A percentile compares a stretch with the other conserved stretches of the same genome.
phyloP scores from a whole-genome alignment of 2,888 invertebrate species.

The Cantharis rufa region DNA sequence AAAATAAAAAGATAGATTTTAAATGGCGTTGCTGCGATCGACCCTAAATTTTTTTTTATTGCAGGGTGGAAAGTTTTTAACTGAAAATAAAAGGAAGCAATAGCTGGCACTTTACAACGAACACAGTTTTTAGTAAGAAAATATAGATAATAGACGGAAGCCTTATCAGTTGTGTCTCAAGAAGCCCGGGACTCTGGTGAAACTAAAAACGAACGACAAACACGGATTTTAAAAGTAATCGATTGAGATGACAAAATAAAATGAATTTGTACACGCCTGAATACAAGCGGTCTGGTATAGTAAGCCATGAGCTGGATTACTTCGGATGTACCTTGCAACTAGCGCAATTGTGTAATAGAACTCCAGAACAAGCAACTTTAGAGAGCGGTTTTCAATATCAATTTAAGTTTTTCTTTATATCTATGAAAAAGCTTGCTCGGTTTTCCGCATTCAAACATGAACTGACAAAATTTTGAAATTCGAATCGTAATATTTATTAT shows the following conservation, averaged over 20 bases:
- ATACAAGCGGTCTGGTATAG: background rate
- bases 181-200: background rate
- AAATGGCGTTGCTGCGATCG: background rate
- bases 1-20: too few relatives aligned
- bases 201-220: background rate
- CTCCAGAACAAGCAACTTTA: background rate
- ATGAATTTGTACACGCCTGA: background rate
- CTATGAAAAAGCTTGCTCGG: too few relatives aligned
- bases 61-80: background rate
- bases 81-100: background rate
- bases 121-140: background rate
- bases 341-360: background rate
- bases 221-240: background rate
- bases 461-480: background rate
- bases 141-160: background rate
- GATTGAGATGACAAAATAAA: background rate
- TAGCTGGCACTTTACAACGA: background rate
- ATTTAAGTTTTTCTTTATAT: too few relatives aligned
- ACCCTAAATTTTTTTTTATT: background rate
- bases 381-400: background rate
- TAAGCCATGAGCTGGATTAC: background rate
- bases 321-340: background rate
- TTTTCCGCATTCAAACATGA: too few relatives aligned
- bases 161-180: background rate
- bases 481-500: background rate